Base-by-base conservation (phyloP, 1,140 invertebrate species). In the Musca vetustissima region DNA sequence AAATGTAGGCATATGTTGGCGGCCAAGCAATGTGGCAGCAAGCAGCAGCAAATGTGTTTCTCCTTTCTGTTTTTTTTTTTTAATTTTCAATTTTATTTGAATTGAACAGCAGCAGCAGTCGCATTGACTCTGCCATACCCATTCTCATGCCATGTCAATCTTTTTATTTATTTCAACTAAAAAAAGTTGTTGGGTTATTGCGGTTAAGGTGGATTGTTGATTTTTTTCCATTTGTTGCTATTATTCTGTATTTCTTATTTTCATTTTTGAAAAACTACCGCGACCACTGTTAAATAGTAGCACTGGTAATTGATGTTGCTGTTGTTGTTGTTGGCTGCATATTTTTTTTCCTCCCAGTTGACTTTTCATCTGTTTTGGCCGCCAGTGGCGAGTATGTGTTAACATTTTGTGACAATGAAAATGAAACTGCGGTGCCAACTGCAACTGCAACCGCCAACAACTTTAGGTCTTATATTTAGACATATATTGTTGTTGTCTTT, bases 341-440 rank as follows among this genome's bases (percentile, higher is more conserved):
- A 15, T 15, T 49, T 15, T 15, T n/a, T 15, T 49, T 32, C 28
- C 24, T n/a, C n/a, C n/a, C n/a, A n/a, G 25, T 59, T 28, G 4
- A n/a, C 11, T 55, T 55, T 55, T 25, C 9, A 13, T 57, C 14
- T 57, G 15, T 13, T 25, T 59, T 59, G 17, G 57, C 19, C 19
- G 28, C 36, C 22, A 43, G 36, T 43, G 36, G 36, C 36, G 11
- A 43, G 36, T 43, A 43, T 61, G 57, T 61, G 57, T 61, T 61
- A 61, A 61, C 6, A 61, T 61, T 61, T 61, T 61, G 57, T 61
- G 57, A 61, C 57, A 61, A 61, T 61, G 57, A 61, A 61, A 61
- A 61, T 61, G 57, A 61, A 21, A 32, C 55, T 59, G 55, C 25
- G 17, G 36, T 52, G 13, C 7, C 8, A 8, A 3, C 8, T 3